Conservation (phyloP, 2,113 vertebrate genomes). For the Actenoides hombroni region DNA sequence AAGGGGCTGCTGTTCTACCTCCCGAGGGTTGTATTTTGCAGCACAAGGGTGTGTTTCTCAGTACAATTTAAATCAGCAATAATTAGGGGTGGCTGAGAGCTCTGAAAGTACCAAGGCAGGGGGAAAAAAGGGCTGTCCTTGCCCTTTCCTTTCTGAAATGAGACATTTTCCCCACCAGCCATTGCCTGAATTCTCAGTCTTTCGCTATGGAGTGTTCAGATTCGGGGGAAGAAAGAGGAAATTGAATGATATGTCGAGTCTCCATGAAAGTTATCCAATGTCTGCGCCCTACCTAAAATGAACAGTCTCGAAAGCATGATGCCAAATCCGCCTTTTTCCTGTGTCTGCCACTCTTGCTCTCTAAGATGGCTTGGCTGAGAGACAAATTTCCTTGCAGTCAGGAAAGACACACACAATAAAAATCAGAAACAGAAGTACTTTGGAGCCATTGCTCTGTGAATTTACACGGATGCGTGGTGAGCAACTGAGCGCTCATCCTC, state of each 20-base stretch:
- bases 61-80: constrained; percentile 3
- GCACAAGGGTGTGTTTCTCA: not conserved
- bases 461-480: not conserved
- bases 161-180: not conserved
- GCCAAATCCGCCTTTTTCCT: constrained; percentile 35
- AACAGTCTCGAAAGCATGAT: not conserved
- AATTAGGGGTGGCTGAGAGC: not conserved
- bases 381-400: constrained; percentile 28
- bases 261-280: not conserved
- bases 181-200: not conserved
- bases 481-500: not conserved
- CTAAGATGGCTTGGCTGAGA: constrained; percentile 30
- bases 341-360: constrained; percentile 29
- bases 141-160: not conserved
- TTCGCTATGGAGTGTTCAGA: not conserved
- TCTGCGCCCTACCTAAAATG: constrained; percentile 1
- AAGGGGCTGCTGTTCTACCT: not conserved
- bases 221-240: constrained; percentile 6
- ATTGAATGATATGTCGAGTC: not conserved
- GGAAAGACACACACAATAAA: not conserved
- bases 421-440: constrained; percentile 17
- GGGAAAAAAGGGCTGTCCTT: not conserved
- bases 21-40: not conserved
- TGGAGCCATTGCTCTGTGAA: not conserved
- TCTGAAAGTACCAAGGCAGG: not conserved